Conservation (phyloP, 2,113 vertebrate genomes). For the Paracanthobrama guichenoti region DNA sequence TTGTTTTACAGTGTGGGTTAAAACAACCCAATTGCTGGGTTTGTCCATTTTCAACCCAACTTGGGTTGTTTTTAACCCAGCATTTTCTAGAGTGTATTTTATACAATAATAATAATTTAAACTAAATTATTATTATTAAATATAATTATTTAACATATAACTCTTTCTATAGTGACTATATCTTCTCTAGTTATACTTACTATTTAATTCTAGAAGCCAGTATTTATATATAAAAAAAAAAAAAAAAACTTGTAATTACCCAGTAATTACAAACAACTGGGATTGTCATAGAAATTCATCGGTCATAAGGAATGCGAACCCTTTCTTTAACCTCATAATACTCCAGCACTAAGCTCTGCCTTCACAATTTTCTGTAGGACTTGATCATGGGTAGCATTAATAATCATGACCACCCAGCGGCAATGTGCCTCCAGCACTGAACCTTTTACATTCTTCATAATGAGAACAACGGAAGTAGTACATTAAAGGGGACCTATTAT, state of each 20-base stretch:
- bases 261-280: not conserved
- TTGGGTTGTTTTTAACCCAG: no score
- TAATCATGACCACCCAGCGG: not conserved
- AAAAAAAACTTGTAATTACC: not conserved
- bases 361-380: not conserved
- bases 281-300: not conserved
- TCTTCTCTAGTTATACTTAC: not conserved
- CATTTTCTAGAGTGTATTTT: no score
- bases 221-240: no score
- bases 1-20: no score
- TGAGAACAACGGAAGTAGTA: not conserved
- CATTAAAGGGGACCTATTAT: not conserved
- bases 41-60: no score
- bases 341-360: not conserved
- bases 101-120: not conserved
- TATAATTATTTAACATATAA: no score
- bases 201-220: not conserved
- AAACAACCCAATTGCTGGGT: no score
- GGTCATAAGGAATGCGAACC: not conserved
- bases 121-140: not conserved
- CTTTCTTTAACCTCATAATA: not conserved
- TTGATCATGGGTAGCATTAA: conserved; percentile 1
- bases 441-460: not conserved
- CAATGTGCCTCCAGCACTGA: not conserved
- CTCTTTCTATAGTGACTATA: no score